A percentile compares a stretch with the other conserved stretches of the same genome.
Evolutionary conservation across 2,888 invertebrate species (phyloP).

Genomic region (Teleogryllus oceanicus): DNA sequence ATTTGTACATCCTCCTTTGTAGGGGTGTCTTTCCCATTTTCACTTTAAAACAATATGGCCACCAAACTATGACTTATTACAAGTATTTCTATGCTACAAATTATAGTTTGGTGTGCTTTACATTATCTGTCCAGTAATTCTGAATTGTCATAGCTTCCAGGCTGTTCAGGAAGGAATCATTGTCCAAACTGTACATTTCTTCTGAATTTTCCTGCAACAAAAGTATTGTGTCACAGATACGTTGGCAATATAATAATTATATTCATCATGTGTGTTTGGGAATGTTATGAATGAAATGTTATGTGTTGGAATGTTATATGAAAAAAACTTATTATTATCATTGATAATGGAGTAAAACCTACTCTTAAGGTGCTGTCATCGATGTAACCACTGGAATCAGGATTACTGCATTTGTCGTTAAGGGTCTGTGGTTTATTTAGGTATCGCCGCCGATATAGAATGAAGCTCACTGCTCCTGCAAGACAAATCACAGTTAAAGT

Average conservation of each 20-base stretch:
- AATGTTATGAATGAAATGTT: background rate
- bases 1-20: background rate
- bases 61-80: too few species aligned
- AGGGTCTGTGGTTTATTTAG: conserved; percentile 79
- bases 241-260: too few species aligned
- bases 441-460: conserved; percentile 67
- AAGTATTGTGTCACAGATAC: conserved; percentile 31
- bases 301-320: background rate
- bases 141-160: conserved; percentile 91
- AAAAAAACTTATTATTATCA: background rate
- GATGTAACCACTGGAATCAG: conserved; percentile 81
- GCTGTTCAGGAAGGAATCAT: conserved; percentile 89
- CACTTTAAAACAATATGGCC: too few species aligned
- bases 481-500: background rate
- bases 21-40: background rate
- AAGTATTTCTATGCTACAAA: background rate
- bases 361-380: conserved; percentile 83
- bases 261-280: too few species aligned
- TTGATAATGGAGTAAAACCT: conserved; percentile 47
- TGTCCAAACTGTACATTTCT: conserved; percentile 92
- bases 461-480: conserved; percentile 61
- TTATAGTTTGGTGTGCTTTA: conserved; percentile 84
- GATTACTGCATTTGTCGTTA: conserved; percentile 77
- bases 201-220: conserved; percentile 81
- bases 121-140: conserved; percentile 90